A percentile compares a stretch with the other conserved stretches of the same genome.
These are phyloP conservation scores for Trichopria drosophilae DNA, from an alignment of 2,888 invertebrate species.

Conservation along the genomic window DNA sequence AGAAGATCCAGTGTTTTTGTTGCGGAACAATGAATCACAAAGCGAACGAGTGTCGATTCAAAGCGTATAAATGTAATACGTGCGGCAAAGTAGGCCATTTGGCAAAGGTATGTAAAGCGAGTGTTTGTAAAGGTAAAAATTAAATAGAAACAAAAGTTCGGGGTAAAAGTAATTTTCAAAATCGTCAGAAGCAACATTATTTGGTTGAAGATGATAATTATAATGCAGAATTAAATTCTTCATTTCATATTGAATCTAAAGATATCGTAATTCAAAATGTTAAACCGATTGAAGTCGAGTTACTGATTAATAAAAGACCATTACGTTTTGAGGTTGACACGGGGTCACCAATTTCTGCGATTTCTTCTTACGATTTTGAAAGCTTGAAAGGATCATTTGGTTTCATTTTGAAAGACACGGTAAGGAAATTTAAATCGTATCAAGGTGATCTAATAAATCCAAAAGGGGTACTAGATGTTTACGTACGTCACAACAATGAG, in stretches of 20 bases:
- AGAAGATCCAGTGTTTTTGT: not conserved
- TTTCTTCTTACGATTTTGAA: conserved; percentile 7
- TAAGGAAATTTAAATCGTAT: conserved; percentile 20
- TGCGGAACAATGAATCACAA: conserved; percentile 7
- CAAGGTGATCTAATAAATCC: conserved; percentile 24
- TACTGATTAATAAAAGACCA: conserved; percentile 7
- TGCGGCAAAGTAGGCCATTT: conserved; percentile 9
- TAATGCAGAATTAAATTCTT: not conserved
- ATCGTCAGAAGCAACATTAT: no score
- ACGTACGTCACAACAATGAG: not conserved
- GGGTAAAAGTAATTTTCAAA: not conserved
- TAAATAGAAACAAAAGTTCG: not conserved
- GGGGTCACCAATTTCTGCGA: conserved; percentile 27
- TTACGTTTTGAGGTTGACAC: conserved; percentile 25
- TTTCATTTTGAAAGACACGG: not conserved
- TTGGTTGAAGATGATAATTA: not conserved
- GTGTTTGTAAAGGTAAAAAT: conserved; percentile 4
- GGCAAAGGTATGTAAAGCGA: no score
- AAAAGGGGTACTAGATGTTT: conserved; percentile 8
- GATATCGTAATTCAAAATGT: no score
- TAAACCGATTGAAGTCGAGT: not conserved
- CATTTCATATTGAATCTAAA: no score
- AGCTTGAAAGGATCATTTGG: not conserved
- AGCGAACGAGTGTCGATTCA: not conserved
- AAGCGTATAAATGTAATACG: conserved; percentile 7